Evolutionary conservation across 2,888 invertebrate genomes (phyloP).

Genomic region (Fragum whitleyi): DNA sequence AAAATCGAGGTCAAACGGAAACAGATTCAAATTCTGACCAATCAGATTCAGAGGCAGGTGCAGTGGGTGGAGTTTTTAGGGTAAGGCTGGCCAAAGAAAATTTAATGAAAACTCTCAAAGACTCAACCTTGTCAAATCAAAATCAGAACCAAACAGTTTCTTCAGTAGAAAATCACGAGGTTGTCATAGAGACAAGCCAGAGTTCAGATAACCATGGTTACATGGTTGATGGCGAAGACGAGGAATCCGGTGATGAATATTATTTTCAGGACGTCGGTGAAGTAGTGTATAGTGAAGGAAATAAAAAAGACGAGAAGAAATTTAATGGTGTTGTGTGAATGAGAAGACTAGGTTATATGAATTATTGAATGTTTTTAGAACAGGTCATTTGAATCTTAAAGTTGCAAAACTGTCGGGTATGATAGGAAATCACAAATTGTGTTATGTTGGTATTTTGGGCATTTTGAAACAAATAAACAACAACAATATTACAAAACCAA

Average conservation of each 20-base stretch:
- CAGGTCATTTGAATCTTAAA: too few species aligned
- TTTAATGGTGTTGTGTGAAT: constrained; percentile 48
- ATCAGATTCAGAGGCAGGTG: constrained; percentile 61
- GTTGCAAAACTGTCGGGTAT: too few species aligned
- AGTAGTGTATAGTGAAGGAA: constrained; percentile 40
- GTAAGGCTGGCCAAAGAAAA: constrained; percentile 50
- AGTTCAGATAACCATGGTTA: constrained; percentile 47
- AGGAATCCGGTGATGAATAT: constrained; percentile 28
- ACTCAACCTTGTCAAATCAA: constrained; percentile 14
- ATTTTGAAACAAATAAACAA: too few species aligned
- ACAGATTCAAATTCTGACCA: constrained; percentile 50
- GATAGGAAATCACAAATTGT: too few species aligned
- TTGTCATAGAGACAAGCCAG: constrained; percentile 46
- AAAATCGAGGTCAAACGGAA: constrained; percentile 3
- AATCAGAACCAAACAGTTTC: neutral
- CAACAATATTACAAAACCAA: too few species aligned
- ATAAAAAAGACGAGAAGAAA: constrained; percentile 59
- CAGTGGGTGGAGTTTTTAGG: constrained; percentile 61
- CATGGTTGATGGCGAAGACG: constrained; percentile 35
- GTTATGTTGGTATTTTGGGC: too few species aligned
- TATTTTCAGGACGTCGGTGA: constrained; percentile 35
- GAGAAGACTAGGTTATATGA: neutral
- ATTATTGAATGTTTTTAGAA: too few species aligned
- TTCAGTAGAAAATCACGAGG: neutral
- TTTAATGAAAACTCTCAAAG: constrained; percentile 34